Percentiles rank a stretch among this genome's conserved stretches.
Evolutionary conservation across 1,140 invertebrate genomes (phyloP).

Genomic region (Bathynomus jamesi): DNA sequence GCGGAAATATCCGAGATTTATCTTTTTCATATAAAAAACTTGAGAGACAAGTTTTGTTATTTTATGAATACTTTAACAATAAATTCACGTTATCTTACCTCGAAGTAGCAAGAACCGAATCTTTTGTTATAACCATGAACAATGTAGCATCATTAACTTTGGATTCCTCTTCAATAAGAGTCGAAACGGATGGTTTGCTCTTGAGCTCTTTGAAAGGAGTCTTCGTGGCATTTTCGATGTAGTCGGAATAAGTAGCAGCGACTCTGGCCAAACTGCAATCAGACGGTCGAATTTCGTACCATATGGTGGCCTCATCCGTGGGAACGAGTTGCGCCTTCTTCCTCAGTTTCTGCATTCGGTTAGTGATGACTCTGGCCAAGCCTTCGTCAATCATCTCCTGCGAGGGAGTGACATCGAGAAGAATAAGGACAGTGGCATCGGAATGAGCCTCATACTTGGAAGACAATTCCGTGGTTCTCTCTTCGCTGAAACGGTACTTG

Average conservation of each 20-base stretch:
- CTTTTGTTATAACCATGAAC: slow-evolving; percentile 39
- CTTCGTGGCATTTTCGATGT: slow-evolving; percentile 75
- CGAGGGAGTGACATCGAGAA: slow-evolving; percentile 60
- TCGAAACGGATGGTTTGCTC: slow-evolving; percentile 19
- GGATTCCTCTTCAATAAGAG: slow-evolving; percentile 62
- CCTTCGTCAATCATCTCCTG: slow-evolving; percentile 87
- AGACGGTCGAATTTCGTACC: slow-evolving; percentile 58
- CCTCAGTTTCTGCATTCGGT: slow-evolving; percentile 91
- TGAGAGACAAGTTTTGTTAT: too few species aligned
- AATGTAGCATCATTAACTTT: slow-evolving; percentile 43
- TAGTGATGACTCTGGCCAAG: slow-evolving; percentile 86
- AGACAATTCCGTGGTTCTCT: slow-evolving; percentile 51
- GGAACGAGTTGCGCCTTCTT: slow-evolving; percentile 92
- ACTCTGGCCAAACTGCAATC: slow-evolving; percentile 58
- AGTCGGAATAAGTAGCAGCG: slow-evolving; percentile 58
- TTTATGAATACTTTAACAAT: too few species aligned
- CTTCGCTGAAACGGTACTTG: slow-evolving; percentile 63
- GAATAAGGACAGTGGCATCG: slow-evolving; percentile 71
- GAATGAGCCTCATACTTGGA: slow-evolving; percentile 80
- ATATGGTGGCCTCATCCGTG: slow-evolving; percentile 79
- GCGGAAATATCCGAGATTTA: not conserved
- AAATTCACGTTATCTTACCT: slow-evolving; percentile 10
- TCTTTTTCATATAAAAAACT: not conserved
- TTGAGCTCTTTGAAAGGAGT: slow-evolving; percentile 52
- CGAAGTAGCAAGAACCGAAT: slow-evolving; percentile 7